These are phyloP conservation scores for Branchellion lobata DNA, from an alignment of 2,888 invertebrate genomes.

Conservation along the genomic window DNA sequence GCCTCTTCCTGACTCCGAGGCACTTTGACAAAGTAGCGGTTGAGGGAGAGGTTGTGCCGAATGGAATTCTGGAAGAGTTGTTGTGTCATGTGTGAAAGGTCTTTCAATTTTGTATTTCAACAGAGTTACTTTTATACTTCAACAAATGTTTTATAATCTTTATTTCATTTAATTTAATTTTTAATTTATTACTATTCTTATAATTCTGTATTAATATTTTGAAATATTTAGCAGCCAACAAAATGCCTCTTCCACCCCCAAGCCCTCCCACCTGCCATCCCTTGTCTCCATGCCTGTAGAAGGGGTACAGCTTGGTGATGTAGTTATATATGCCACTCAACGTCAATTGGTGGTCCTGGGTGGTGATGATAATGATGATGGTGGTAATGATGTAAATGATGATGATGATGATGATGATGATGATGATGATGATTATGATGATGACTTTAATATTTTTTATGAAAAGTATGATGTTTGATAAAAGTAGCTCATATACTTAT, in stretches of 20 bases:
- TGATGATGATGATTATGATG: not conserved
- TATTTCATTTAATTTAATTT: no score
- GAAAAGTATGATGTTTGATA: not conserved
- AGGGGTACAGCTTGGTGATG: constrained; percentile 96
- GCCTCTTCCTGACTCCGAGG: constrained; percentile 97
- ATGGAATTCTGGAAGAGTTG: constrained; percentile 67
- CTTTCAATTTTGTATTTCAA: no score
- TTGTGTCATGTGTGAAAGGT: no score
- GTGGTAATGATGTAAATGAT: not conserved
- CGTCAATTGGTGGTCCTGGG: constrained; percentile 89
- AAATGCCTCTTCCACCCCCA: no score
- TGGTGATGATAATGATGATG: not conserved
- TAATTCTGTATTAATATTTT: no score
- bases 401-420: not conserved
- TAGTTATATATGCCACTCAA: constrained; percentile 96
- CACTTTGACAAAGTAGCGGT: constrained; percentile 75
- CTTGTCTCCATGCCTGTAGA: constrained; percentile 94
- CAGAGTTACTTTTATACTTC: no score
- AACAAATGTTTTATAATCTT: no score
- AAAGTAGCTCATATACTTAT: not conserved
- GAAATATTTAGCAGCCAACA: no score
- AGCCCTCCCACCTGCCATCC: constrained; percentile 79
- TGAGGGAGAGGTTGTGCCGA: constrained; percentile 69
- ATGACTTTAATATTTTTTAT: not conserved
- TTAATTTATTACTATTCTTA: no score